Evolutionary conservation across 2,888 invertebrate species (phyloP).

Genomic region (Rhagium mordax): DNA sequence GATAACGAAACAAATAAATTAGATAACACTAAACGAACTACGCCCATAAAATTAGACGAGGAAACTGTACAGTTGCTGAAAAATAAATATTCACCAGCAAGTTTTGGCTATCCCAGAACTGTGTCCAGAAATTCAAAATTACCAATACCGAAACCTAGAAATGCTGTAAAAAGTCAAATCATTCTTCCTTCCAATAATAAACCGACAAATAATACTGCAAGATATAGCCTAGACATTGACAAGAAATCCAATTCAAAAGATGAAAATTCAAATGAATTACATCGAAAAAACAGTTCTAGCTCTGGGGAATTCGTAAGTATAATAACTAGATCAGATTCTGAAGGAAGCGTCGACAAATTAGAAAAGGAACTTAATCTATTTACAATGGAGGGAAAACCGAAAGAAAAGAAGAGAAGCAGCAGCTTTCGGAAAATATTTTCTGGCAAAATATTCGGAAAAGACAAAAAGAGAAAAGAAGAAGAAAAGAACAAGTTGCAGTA

Average conservation of each 20-base stretch:
- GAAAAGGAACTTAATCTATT: constrained; percentile 62
- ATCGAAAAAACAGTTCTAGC: constrained; percentile 45
- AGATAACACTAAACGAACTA: constrained; percentile 10
- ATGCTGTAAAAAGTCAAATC: constrained; percentile 47
- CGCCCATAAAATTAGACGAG: constrained; percentile 32
- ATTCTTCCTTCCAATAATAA: constrained; percentile 32
- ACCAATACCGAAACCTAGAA: constrained; percentile 49
- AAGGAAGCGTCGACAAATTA: constrained; percentile 63
- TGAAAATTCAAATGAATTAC: constrained; percentile 56
- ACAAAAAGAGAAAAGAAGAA: constrained; percentile 68
- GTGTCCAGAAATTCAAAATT: constrained; percentile 40
- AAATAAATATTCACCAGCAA: constrained; percentile 61
- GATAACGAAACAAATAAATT: constrained; percentile 26
- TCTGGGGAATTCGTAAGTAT: constrained; percentile 54
- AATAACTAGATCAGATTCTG: constrained; percentile 59
- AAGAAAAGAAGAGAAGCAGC: constrained; percentile 65
- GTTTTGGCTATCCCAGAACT: constrained; percentile 58
- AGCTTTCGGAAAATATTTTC: constrained; percentile 65
- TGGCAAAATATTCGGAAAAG: constrained; percentile 62
- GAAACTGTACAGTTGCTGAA: constrained; percentile 50
- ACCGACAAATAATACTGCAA: constrained; percentile 30
- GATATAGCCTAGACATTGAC: constrained; percentile 47
- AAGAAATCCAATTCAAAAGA: constrained; percentile 51
- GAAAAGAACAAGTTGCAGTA: constrained; percentile 62
- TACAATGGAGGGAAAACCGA: constrained; percentile 61